A percentile compares a stretch with the other conserved stretches of the same genome.
Evolutionary conservation across 92 coral and sea anemone species (phyloP).

Genomic region (Epizoanthus scotinus): DNA sequence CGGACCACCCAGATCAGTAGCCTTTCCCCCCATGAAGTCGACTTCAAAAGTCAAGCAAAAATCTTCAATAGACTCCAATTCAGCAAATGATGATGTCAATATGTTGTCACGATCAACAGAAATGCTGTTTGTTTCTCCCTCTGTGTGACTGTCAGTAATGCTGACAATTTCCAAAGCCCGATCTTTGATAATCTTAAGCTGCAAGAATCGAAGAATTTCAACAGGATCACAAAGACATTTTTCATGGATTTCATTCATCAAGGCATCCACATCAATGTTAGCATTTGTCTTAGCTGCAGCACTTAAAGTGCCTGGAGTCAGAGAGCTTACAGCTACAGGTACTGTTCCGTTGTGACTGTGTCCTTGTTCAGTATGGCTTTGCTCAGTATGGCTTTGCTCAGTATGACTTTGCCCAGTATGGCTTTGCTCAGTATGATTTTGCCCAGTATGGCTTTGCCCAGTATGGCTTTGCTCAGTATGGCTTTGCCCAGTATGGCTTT

Average conservation of each 20-base stretch:
- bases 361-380: no score
- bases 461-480: no score
- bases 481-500: no score
- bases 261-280: no score
- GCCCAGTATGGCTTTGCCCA: no score
- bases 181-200: constrained; percentile 35
- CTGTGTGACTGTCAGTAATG: constrained; percentile 5
- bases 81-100: constrained; percentile 55
- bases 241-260: constrained; percentile 30
- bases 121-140: constrained; percentile 53
- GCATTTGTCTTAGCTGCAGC: no score
- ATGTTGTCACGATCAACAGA: constrained; percentile 55
- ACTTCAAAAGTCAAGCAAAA: constrained; percentile 59
- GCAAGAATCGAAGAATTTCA: constrained; percentile 46
- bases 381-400: no score
- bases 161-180: constrained; percentile 1
- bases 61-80: constrained; percentile 53
- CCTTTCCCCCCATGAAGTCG: constrained; percentile 58
- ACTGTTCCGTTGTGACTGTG: no score
- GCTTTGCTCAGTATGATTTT: no score
- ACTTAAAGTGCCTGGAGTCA: no score
- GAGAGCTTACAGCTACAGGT: no score
- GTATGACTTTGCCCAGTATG: no score
- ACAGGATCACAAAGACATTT: constrained; percentile 47
- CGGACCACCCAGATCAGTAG: constrained; percentile 63